Conservation (phyloP, 2,113 vertebrate genomes). For the Bufo gargarizans region DNA sequence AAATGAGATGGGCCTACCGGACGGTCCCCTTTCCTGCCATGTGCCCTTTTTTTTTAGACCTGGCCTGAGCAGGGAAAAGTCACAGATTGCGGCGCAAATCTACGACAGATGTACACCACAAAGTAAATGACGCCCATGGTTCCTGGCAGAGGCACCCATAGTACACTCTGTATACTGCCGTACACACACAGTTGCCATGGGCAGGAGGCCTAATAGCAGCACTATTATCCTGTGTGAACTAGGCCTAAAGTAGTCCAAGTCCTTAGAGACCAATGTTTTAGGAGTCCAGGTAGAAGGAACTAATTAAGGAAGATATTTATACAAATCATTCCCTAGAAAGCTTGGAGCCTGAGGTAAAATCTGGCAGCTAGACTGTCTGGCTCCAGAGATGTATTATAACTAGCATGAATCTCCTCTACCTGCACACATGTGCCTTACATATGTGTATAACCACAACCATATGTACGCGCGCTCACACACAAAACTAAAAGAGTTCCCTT, state of each 20-base stretch:
- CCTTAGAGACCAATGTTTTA: not conserved
- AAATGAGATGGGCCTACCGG: too few relatives aligned
- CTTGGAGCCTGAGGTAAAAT: not conserved
- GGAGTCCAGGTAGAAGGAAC: not conserved
- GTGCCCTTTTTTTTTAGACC: too few relatives aligned
- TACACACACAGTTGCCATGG: not conserved
- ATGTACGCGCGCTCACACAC: constrained; percentile 3
- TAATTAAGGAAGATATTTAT: not conserved
- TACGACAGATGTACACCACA: too few relatives aligned
- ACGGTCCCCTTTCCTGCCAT: too few relatives aligned
- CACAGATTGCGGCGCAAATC: too few relatives aligned
- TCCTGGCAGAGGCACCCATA: not conserved
- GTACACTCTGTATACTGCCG: not conserved
- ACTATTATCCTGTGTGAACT: not conserved
- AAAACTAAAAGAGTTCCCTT: not conserved
- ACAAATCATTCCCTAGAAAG: not conserved
- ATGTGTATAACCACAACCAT: constrained; percentile 33
- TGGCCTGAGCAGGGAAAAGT: too few relatives aligned
- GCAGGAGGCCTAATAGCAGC: not conserved
- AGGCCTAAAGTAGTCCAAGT: not conserved
- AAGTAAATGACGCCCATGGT: too few relatives aligned
- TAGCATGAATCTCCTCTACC: constrained; percentile 23
- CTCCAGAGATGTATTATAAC: constrained; percentile 20
- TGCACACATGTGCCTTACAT: constrained; percentile 33
- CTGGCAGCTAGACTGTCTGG: constrained; percentile 41